Percentiles rank a stretch among this genome's conserved stretches.
Evolutionary conservation across 2,113 vertebrate species (phyloP).

Genomic region (Saimiri boliviensis): DNA sequence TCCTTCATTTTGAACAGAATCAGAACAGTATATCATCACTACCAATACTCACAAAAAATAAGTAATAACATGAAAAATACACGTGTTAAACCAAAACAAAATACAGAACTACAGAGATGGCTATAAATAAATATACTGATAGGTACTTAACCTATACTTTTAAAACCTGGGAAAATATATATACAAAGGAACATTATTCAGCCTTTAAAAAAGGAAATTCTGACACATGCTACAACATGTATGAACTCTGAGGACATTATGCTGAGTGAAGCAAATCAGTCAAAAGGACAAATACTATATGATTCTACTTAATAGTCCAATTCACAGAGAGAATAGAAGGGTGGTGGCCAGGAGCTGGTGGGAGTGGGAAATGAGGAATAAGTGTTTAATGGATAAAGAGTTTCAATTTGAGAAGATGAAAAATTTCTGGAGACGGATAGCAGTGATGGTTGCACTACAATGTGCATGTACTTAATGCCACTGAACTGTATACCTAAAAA

Average conservation of each 20-base stretch:
- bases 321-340: background rate
- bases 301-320: background rate
- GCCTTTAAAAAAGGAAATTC: background rate
- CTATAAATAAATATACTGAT: background rate
- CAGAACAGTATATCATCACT: background rate
- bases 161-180: background rate
- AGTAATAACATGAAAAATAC: background rate
- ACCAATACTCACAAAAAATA: background rate
- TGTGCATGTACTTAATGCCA: background rate
- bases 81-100: background rate
- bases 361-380: background rate
- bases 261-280: slow-evolving; percentile 1
- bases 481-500: background rate
- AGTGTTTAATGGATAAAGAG: background rate
- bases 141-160: background rate
- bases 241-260: background rate
- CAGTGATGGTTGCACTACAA: background rate
- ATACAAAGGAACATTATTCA: background rate
- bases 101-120: background rate
- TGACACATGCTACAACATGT: background rate
- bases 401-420: background rate
- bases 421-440: background rate
- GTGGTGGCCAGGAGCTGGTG: background rate
- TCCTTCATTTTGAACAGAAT: background rate
- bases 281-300: background rate